A percentile compares a stretch with the other conserved stretches of the same genome.
Conservation (phyloP, 2,888 invertebrate genomes). For the Andrena hattorfiana region DNA sequence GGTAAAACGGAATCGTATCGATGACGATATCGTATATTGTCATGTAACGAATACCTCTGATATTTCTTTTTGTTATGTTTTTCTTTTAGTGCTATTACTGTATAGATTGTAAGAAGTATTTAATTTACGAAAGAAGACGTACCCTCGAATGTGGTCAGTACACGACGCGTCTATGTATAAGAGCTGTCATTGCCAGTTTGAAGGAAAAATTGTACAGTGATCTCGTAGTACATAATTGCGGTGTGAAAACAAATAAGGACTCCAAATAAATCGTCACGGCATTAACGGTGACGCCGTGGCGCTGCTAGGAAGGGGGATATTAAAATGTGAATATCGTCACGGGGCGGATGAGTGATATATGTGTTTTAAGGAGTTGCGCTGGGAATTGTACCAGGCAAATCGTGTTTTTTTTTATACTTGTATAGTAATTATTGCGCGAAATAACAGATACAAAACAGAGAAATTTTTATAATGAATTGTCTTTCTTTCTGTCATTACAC, state of each 20-base stretch:
- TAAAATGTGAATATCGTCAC: conserved; percentile 32
- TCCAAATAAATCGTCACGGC: conserved; percentile 43
- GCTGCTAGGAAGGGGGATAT: conserved; percentile 26
- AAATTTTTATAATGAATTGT: conserved; percentile 64
- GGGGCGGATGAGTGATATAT: conserved; percentile 41
- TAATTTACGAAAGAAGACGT: conserved; percentile 36
- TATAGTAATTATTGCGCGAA: conserved; percentile 52
- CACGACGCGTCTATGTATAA: conserved; percentile 14
- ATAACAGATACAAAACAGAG: conserved; percentile 63
- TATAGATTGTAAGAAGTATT: conserved; percentile 55
- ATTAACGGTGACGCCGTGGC: conserved; percentile 21
- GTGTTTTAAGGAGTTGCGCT: conserved; percentile 43
- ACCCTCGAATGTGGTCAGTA: conserved; percentile 39
- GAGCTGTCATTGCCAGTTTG: conserved; percentile 48
- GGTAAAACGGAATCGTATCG: conserved; percentile 1
- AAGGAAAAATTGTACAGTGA: conserved; percentile 57
- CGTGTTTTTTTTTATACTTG: conserved; percentile 54
- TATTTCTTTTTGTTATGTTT: conserved; percentile 28
- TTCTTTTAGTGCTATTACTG: conserved; percentile 52
- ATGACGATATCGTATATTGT: conserved; percentile 4
- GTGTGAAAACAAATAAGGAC: conserved; percentile 42
- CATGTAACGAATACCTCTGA: conserved; percentile 43
- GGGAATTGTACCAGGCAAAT: conserved; percentile 29
- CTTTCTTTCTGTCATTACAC: conserved; percentile 74
- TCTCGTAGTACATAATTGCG: conserved; percentile 57